Evolutionary conservation across 2,797 vertebrate species (phyloP), one percentile per base, ranked within the genome.

Genomic region (Hippopotamyrus pictus): DNA sequence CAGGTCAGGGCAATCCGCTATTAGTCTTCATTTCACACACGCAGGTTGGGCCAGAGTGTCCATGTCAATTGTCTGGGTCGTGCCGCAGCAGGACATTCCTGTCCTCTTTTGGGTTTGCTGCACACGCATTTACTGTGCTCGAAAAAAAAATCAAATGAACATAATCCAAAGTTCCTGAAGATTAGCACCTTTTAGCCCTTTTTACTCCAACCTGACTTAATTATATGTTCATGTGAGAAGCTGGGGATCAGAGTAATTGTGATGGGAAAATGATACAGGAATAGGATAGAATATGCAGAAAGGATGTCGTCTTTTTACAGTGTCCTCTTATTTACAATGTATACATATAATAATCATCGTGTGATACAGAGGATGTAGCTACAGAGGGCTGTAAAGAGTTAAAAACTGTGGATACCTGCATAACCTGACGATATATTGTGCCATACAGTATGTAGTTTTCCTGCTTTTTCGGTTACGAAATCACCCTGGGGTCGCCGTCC

Each of bases 361-460:
- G 46, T 33, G 83, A 53, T 33, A 48, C 57, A 65, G 19, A 88
- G 44, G 25, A 69, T 79, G 44, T 87, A 82, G 53, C 73, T 88
- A 83, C 29, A 82, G 51, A 88, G 89, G 53, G 87, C 53, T 89
- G 89, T 88, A 50, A 57, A 17, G 87, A 91, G 88, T 88, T 83
- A 53, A 22, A 87, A 50, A 88, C 88, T 91, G 89, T 88, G 88
- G 79, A 91, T 90, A 85, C 54, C 76, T 82, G 19, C 41, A 48
- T 37, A 44, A 29, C 33, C 87, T 57, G 57, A n/a, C 33, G 62
- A 73, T 76, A 48, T 48, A 29, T 59, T 57, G 59, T 88, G 86
- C 51, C 76, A 65, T 73, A n/a, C n/a, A n/a, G n/a, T n/a, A 44
- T 85, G 50, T 59, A 14, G 85, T 69, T 62, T 22, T 48, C 25